These are phyloP conservation scores for Anoplophora glabripennis DNA, from an alignment of 1,140 invertebrate genomes.

Conservation along the genomic window DNA sequence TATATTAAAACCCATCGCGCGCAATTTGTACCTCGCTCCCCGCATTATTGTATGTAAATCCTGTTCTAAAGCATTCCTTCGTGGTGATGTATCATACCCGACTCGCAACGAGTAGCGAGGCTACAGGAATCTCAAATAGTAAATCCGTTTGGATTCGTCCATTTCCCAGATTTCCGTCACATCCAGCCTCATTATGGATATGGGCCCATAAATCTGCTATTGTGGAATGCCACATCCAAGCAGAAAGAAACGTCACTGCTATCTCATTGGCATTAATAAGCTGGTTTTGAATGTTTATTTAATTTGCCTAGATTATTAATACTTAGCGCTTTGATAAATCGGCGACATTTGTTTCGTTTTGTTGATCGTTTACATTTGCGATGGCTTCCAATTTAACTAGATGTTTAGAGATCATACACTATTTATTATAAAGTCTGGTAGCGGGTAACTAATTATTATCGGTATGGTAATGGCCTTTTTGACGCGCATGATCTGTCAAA, in stretches of 20 bases:
- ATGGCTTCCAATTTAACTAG: too few relatives aligned
- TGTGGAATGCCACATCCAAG: constrained; percentile 8
- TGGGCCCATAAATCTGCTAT: constrained; percentile 16
- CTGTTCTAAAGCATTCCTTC: background rate
- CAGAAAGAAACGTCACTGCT: background rate
- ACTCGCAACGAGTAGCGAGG: constrained; percentile 13
- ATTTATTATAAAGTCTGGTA: too few relatives aligned
- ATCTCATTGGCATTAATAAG: constrained; percentile 2
- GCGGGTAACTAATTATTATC: too few relatives aligned
- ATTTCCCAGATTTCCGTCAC: constrained; percentile 21
- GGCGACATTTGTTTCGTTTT: constrained; percentile 1
- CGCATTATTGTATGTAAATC: too few relatives aligned
- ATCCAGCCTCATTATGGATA: constrained; percentile 17
- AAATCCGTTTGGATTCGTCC: constrained; percentile 14
- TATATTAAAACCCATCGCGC: too few relatives aligned
- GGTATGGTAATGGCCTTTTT: too few relatives aligned
- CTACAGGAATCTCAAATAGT: constrained; percentile 9
- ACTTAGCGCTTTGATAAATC: constrained; percentile 11
- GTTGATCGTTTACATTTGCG: too few relatives aligned
- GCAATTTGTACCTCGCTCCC: too few relatives aligned
- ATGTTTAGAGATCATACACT: too few relatives aligned
- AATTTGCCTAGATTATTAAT: constrained; percentile 5
- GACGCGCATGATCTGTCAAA: too few relatives aligned
- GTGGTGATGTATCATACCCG: constrained; percentile 13
- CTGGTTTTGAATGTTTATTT: constrained; percentile 9